Conservation (phyloP, 2,888 invertebrate species). For the Drosophila demipolita region DNA sequence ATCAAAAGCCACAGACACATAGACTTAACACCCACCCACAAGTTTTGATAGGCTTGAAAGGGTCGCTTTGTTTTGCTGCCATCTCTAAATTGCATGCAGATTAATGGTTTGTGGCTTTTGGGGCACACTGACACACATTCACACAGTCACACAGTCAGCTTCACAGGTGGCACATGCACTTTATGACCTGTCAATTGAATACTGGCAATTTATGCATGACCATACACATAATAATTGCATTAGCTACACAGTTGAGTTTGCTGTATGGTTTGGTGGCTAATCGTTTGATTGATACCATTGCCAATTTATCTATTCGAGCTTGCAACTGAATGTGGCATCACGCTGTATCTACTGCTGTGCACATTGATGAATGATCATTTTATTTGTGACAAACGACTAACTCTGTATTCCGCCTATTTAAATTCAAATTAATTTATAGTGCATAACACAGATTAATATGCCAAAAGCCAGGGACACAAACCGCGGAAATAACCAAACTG, state of each 20-base stretch:
- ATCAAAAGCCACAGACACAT: conserved; percentile 14
- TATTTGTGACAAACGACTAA: not conserved
- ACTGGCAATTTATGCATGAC: conserved; percentile 4
- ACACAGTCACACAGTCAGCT: not conserved
- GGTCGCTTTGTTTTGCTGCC: conserved; percentile 7
- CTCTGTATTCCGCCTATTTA: not conserved
- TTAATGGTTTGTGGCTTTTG: conserved; percentile 37
- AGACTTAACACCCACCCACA: not conserved
- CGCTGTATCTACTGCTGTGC: no score
- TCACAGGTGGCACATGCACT: conserved; percentile 14
- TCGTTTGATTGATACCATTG: conserved; percentile 21
- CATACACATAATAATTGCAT: conserved; percentile 37
- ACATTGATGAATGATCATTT: not conserved
- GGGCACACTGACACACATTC: conserved; percentile 4
- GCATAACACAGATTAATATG: not conserved
- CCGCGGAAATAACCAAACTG: not conserved
- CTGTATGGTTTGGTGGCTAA: not conserved
- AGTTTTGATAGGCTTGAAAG: conserved; percentile 39
- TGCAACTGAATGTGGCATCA: not conserved
- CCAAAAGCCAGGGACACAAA: not conserved
- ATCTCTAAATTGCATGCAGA: conserved; percentile 31
- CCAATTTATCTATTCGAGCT: not conserved
- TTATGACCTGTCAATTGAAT: conserved; percentile 10
- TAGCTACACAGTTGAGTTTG: conserved; percentile 6
- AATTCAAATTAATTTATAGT: not conserved